These are phyloP conservation scores for Sebastes paucispinis DNA, from an alignment of 2,797 vertebrate species.

Conservation along the genomic window DNA sequence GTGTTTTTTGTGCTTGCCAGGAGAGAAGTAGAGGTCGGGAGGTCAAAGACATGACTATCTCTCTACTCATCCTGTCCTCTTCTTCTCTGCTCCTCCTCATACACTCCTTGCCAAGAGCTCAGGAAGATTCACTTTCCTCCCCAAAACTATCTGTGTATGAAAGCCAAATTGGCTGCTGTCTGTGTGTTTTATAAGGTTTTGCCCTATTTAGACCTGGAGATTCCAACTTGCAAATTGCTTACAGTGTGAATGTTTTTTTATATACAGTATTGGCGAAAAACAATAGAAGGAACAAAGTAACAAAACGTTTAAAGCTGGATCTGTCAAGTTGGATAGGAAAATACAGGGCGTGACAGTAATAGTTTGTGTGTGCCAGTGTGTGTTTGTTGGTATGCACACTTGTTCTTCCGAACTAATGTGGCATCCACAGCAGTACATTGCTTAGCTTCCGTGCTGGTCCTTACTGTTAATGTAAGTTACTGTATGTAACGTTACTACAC, in stretches of 20 bases:
- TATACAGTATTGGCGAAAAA: constrained; percentile 11
- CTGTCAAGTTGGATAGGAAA: constrained; percentile 19
- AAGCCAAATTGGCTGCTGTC: constrained; percentile 35
- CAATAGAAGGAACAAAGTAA: constrained; percentile 14
- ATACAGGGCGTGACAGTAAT: not conserved
- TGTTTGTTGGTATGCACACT: not conserved
- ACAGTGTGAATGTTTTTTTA: not conserved
- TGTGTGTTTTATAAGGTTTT: constrained; percentile 25
- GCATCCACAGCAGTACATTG: too few species aligned
- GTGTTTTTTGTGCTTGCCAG: constrained; percentile 8
- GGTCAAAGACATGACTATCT: constrained; percentile 28
- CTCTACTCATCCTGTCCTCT: constrained; percentile 5
- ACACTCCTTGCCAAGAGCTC: constrained; percentile 14
- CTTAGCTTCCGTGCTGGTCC: too few species aligned
- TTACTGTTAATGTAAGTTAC: too few species aligned
- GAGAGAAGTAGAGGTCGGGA: constrained; percentile 14
- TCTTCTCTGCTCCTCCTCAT: not conserved
- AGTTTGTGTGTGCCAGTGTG: not conserved
- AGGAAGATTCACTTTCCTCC: constrained; percentile 34
- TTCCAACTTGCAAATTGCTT: constrained; percentile 40
- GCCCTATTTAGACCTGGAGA: constrained; percentile 16
- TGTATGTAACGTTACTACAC: too few species aligned
- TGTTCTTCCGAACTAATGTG: not conserved
- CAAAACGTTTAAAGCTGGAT: not conserved
- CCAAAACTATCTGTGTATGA: constrained; percentile 21